Evolutionary conservation across 2,888 invertebrate species (phyloP).

Genomic region (Hemicrepidius hirtus): DNA sequence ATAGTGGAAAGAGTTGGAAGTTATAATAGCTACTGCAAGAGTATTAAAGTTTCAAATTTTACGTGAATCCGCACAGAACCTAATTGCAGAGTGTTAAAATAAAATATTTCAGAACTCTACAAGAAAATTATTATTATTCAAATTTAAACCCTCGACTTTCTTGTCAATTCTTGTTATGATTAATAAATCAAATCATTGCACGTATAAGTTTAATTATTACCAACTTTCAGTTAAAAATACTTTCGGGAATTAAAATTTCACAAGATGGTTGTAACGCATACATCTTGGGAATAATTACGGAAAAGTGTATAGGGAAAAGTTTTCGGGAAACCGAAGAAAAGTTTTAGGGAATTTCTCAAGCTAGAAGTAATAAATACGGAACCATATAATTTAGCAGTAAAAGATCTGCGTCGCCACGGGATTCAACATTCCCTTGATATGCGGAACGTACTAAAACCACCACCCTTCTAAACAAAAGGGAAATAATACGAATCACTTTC

Average conservation of each 20-base stretch:
- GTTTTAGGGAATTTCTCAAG: slow-evolving; percentile 17
- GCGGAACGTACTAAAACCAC: slow-evolving; percentile 4
- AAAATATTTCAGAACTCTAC: neutral
- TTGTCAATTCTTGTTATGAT: too few species aligned
- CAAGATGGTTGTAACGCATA: slow-evolving; percentile 1
- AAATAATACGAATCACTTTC: neutral
- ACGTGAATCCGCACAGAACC: neutral
- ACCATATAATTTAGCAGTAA: slow-evolving; percentile 23
- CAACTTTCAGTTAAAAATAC: too few species aligned
- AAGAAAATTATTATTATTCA: too few species aligned
- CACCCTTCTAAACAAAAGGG: slow-evolving; percentile 3
- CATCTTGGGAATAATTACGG: slow-evolving; percentile 15
- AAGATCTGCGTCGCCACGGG: slow-evolving; percentile 21
- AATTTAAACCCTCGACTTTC: too few species aligned
- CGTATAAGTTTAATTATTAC: too few species aligned
- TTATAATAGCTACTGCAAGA: neutral
- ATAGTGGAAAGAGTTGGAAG: slow-evolving; percentile 18
- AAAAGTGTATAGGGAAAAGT: slow-evolving; percentile 22
- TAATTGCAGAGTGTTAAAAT: slow-evolving; percentile 7
- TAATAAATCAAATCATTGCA: too few species aligned
- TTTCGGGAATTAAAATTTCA: slow-evolving; percentile 2
- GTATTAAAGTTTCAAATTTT: slow-evolving; percentile 27
- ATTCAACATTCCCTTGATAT: slow-evolving; percentile 1
- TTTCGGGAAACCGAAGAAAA: slow-evolving; percentile 16
- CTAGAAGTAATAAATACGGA: slow-evolving; percentile 27